Evolutionary conservation across 1,140 invertebrate genomes (phyloP).

Genomic region (Solenopsis fugax): DNA sequence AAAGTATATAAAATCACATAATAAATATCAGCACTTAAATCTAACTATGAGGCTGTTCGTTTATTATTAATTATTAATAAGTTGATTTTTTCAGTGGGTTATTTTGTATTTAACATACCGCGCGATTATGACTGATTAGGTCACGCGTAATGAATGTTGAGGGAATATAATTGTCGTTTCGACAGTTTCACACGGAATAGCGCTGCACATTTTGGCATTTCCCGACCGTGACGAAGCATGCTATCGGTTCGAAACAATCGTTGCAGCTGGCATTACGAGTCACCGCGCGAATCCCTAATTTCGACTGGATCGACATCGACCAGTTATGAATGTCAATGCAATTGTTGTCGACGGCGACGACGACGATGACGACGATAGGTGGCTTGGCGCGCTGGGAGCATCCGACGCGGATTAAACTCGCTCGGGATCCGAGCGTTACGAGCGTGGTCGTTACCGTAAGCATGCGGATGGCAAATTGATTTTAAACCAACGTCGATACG

Average conservation of each 20-base stretch:
- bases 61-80: no score
- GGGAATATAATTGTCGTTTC: neutral
- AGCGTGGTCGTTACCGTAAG: constrained; percentile 77
- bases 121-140: neutral
- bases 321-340: constrained; percentile 80
- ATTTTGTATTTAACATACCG: neutral
- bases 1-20: no score
- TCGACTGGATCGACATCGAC: constrained; percentile 38
- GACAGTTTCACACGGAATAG: neutral
- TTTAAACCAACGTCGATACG: constrained; percentile 69
- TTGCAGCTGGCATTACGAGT: constrained; percentile 26
- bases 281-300: constrained; percentile 48
- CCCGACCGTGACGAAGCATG: neutral
- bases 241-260: constrained; percentile 34
- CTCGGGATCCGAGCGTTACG: constrained; percentile 74
- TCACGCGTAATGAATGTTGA: neutral
- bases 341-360: constrained; percentile 60
- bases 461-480: constrained; percentile 77
- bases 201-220: neutral
- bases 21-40: no score
- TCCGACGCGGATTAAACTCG: constrained; percentile 71
- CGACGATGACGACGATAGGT: constrained; percentile 30
- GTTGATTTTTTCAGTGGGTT: neutral
- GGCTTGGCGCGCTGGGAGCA: constrained; percentile 15
- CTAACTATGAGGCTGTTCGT: no score